Base-by-base conservation (phyloP, 2,888 invertebrate species). In the Gymnocheta viridis region DNA sequence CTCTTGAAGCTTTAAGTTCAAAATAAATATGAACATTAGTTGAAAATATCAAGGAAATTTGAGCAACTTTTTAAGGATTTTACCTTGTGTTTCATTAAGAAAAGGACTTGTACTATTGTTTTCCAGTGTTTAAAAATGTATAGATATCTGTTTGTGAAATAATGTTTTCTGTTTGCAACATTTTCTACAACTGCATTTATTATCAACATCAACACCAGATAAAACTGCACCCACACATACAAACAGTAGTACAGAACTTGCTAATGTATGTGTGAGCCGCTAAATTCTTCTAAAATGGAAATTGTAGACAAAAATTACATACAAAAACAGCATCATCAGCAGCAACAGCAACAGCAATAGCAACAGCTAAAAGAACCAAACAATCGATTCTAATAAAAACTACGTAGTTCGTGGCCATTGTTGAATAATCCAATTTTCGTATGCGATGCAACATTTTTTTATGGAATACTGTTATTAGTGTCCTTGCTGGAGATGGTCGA, bases 121-220 rank as follows among this genome's bases (percentile, higher is more conserved):
- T 32, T 17, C 12, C n/a, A 19, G 12, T 58, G 5, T 10, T 3
- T 2, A 56, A 17, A 29, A 58, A 32, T 32, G 27, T 7, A 58
- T n/a, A 35, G 10, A 5, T 38, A 19, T 9, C 67, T 35, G 51
- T 38, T 41, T 41, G 51, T 24, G 51, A 51, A 27, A 54, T 56
- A 56, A 51, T 44, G 54, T 35, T 62, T 38, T 56, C 76, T 70
- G 51, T 66, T 38, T 66, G 79, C 47, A 72, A 64, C 47, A 58
- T 49, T 73, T 80, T 66, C 73, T 73, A 67, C 70, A 76, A 66
- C 58, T 76, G 76, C 70, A 76, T 56, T 77, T 70, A 66, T 64
- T 76, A 76, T 76, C 38, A 56, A 64, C 70, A 76, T 82, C 74
- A 82, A 22, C 17, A 69, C 19, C 67, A 69, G 67, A 54, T 54